Conservation (phyloP, 2,113 vertebrate species). For the Gambusia holbrooki region DNA sequence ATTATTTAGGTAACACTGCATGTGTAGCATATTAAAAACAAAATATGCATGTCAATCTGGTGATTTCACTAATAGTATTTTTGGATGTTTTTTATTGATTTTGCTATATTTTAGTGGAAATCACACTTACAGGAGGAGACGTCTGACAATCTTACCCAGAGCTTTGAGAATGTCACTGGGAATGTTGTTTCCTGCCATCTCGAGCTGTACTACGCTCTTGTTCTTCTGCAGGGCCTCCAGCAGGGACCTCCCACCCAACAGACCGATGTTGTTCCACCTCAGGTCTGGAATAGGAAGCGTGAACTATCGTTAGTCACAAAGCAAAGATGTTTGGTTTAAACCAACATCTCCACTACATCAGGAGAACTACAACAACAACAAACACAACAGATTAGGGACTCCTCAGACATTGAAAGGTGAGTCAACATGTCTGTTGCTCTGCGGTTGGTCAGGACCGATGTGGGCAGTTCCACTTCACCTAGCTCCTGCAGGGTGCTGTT, state of each 20-base stretch:
- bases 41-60: no score
- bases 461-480: constrained; percentile 75
- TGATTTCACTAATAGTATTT: no score
- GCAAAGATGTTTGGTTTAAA: no score
- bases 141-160: constrained; percentile 78
- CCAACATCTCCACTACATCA: not conserved
- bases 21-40: no score
- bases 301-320: not conserved
- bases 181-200: constrained; percentile 93
- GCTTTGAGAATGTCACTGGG: constrained; percentile 89
- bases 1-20: no score
- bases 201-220: constrained; percentile 83
- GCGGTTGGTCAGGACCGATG: no score
- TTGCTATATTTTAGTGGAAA: no score
- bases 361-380: not conserved
- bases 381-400: no score
- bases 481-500: constrained; percentile 85
- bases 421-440: not conserved
- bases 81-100: no score
- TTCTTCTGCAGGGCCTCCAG: constrained; percentile 87
- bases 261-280: constrained; percentile 94
- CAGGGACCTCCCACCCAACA: constrained; percentile 89
- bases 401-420: no score
- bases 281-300: constrained; percentile 81
- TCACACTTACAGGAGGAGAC: not conserved